Evolutionary conservation across 2,113 vertebrate species (phyloP), one percentile per base, ranked within the genome.

Genomic region (Athene noctua): DNA sequence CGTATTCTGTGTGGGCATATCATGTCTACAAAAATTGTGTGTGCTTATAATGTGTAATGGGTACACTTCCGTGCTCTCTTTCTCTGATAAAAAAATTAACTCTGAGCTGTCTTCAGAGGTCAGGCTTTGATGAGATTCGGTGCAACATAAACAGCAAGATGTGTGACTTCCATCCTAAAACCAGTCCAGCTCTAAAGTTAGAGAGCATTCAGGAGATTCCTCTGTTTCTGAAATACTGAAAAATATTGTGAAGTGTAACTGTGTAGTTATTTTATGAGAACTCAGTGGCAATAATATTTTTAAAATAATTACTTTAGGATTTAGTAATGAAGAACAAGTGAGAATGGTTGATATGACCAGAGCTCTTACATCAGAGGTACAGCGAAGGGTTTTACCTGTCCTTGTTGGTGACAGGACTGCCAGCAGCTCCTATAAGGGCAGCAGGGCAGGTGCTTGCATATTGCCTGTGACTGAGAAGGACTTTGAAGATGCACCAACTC

Each of bases 21-120:
- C 23, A 85, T 70, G 6, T 36, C 27, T 74, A 34, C 22, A 86
- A 77, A 81, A 93, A 52, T 0, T 59, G 2, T 34, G 9, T 55
- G 20, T 44, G 13, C 5, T 73, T 80, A 70, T 8, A 49, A 6
- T 44, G 11, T 29, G 1, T 36, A 30, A 10, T 22, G 7, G 2
- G 13, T 52, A n/a, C 9, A 34, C 59, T 86, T 93, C 11, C 68
- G 8, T 21, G 16, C 7, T 46, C 2, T 55, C 15, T 66, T 74
- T 27, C 36, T 4, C 8, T 15, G 65, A 1, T 32, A 15, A 26
- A 19, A 47, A 9, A 7, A 11, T 2, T 0, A 32, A 38, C n/a
- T 61, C 13, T 58, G 27, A 85, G 7, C 9, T 71, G 13, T 44
- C 21, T 72, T 80, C 29, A 68, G 49, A 72, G 12, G 3, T 38